phyloP scores from a whole-genome alignment of 1,140 invertebrate genomes.

The Doryteuthis pealeii region DNA sequence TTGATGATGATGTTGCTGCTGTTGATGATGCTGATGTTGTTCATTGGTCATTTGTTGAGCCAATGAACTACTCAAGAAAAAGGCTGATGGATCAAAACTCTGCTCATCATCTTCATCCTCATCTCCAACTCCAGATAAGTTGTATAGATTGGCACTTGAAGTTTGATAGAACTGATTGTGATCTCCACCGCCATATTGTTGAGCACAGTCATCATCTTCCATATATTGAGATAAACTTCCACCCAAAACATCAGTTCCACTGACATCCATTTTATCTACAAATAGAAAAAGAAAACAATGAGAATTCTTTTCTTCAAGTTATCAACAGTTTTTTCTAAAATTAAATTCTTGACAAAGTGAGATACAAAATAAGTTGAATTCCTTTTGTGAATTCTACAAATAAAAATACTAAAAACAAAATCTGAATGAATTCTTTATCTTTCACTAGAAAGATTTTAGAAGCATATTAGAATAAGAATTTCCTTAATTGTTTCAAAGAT shows the following conservation, averaged over 20 bases:
- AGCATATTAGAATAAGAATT: too few species aligned
- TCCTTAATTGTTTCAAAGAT: too few species aligned
- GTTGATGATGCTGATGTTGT: constrained; percentile 19
- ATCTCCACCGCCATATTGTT: not conserved
- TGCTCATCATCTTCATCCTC: constrained; percentile 40
- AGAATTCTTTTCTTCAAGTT: too few species aligned
- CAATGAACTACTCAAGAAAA: constrained; percentile 53
- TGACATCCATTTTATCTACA: not conserved
- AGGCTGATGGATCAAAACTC: constrained; percentile 56
- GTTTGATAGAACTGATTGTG: not conserved
- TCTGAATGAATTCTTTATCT: too few species aligned
- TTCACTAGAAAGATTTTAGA: too few species aligned
- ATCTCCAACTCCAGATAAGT: constrained; percentile 16
- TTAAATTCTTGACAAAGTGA: too few species aligned
- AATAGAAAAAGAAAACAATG: not conserved
- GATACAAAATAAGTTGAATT: too few species aligned
- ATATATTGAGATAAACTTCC: not conserved
- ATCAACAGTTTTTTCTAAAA: too few species aligned
- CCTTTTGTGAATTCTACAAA: too few species aligned
- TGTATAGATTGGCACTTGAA: constrained; percentile 9
- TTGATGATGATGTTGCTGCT: constrained; percentile 35
- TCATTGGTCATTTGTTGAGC: constrained; percentile 31
- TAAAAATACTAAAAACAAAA: too few species aligned
- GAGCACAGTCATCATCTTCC: not conserved
- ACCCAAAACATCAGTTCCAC: not conserved